Conservation (phyloP, 2,797 vertebrate species). For the Cyclura pinguis region DNA sequence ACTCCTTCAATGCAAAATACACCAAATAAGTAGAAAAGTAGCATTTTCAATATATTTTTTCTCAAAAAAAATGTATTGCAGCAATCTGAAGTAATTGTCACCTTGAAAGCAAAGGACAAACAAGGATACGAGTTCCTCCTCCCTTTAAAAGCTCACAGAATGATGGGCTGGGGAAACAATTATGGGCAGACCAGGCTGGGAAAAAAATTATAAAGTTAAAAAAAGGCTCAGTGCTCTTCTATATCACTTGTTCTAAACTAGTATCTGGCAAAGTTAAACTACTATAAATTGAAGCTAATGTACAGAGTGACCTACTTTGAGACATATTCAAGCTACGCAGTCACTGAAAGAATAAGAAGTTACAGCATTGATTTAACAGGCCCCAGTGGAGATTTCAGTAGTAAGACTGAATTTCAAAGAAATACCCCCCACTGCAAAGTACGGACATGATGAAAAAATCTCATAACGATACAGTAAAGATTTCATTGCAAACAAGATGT, state of each 20-base stretch:
- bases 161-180: slow-evolving; percentile 36
- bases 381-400: slow-evolving; percentile 1
- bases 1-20: slow-evolving; percentile 59
- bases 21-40: slow-evolving; percentile 53
- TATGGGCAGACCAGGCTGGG: neutral
- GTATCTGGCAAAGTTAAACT: neutral
- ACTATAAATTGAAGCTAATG: slow-evolving; percentile 19
- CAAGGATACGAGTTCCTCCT: slow-evolving; percentile 37
- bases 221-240: neutral
- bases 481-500: slow-evolving; percentile 21
- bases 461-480: slow-evolving; percentile 20
- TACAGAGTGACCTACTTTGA: slow-evolving; percentile 24
- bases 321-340: neutral
- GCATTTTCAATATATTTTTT: slow-evolving; percentile 15
- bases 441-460: neutral
- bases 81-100: slow-evolving; percentile 54
- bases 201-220: slow-evolving; percentile 1
- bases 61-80: slow-evolving; percentile 31
- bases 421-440: neutral
- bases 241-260: neutral
- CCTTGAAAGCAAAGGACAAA: slow-evolving; percentile 59
- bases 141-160: slow-evolving; percentile 43
- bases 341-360: neutral
- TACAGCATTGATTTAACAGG: slow-evolving; percentile 22
- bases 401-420: slow-evolving; percentile 27